Conservation (phyloP, 2,888 invertebrate species). For the Nowickia ferox region DNA sequence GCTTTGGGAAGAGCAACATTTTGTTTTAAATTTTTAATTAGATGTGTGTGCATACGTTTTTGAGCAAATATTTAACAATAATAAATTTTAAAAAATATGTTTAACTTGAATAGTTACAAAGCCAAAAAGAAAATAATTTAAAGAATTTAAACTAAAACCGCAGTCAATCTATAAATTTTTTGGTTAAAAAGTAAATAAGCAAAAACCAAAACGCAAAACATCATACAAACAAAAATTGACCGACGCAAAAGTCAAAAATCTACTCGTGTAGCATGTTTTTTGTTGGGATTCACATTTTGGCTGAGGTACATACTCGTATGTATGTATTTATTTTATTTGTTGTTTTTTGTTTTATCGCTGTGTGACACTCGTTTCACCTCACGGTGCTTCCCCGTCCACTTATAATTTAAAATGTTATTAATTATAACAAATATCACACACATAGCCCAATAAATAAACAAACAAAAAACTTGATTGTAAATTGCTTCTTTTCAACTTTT, state of each 20-base stretch:
- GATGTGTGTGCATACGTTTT: neutral
- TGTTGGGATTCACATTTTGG: conserved; percentile 45
- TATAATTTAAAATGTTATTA: conserved; percentile 45
- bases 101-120: neutral
- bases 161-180: neutral
- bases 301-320: neutral
- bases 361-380: conserved; percentile 26
- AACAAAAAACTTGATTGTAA: neutral
- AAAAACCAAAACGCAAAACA: neutral
- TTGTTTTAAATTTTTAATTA: too few species aligned
- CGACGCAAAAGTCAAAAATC: conserved; percentile 6
- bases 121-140: neutral
- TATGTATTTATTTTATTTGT: conserved; percentile 5
- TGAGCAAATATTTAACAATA: neutral
- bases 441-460: neutral
- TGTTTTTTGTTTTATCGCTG: conserved; percentile 9
- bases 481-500: neutral
- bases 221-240: neutral
- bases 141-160: neutral
- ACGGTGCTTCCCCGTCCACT: conserved; percentile 51
- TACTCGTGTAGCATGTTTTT: neutral
- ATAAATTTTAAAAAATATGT: neutral
- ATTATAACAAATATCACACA: conserved; percentile 31
- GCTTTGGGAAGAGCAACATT: too few species aligned
- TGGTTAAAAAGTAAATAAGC: neutral